Evolutionary conservation across 2,113 vertebrate genomes (phyloP), one percentile per base, ranked within the genome.

Genomic region (Alligator sinensis): DNA sequence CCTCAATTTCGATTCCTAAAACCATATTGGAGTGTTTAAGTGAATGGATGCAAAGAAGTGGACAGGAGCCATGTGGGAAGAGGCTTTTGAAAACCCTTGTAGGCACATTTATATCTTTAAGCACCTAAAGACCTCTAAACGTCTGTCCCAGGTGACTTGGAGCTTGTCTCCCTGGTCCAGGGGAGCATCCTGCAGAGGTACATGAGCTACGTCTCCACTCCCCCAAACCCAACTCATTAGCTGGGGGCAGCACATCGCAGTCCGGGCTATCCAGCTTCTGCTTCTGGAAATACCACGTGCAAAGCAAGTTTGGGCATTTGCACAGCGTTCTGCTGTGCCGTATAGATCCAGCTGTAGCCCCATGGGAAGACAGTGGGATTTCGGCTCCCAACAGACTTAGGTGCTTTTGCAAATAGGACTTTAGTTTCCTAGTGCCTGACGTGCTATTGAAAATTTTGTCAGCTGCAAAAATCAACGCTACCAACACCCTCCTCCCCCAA

Each of bases 401-500:
- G 70, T 6, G 14, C 0, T 0, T 34, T 5, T 8, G 68, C 68
- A 24, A 47, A 2, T 3, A n/a, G 0, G 10, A 0, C 54, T 27
- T 55, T 38, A 30, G 30, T 12, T 72, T 6, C 34, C 38, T 38
- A 47, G 19, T 22, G 70, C 6, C 17, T 62, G 21, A 24, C 21
- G 14, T 22, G 5, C 6, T 72, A 34, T 47, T n/a, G 1, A 54
- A 68, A 13, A 0, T 1, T 1, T 28, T 4, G 10, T 1, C 4
- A 1, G 24, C 85, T 7, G 1, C 21, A 38, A 14, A 63, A 93
- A 74, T 0, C 2, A 17, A 28, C n/a, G 1, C 7, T 5, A 72
- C 18, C 24, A 62, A 70, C 16, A 70, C 47, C 47, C 9, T 47
- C 47, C 8, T 47, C 47, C n/a, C 21, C 30, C 30, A 72, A 34